Evolutionary conservation across 2,113 vertebrate genomes (phyloP).

Genomic region (Laterallus jamaicensis): DNA sequence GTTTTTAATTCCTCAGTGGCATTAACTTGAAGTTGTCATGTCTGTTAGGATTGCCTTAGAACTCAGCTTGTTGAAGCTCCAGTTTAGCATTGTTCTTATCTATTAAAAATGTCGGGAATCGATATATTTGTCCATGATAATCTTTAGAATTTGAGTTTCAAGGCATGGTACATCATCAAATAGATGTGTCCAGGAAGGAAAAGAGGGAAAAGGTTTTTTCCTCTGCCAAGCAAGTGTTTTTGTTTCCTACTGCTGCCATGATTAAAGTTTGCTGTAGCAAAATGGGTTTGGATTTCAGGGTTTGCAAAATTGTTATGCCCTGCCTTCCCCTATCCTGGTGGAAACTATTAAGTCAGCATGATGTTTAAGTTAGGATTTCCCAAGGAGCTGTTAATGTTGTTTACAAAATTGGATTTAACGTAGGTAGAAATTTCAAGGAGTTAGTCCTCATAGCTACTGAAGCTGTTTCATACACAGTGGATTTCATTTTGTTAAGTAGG

Average conservation of each 20-base stretch:
- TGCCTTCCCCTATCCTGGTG: background rate
- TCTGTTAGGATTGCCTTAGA: background rate
- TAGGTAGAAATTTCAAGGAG: background rate
- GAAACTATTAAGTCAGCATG: background rate
- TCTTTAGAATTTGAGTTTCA: background rate
- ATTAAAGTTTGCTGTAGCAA: background rate
- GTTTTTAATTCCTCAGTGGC: background rate
- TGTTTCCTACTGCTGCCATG: background rate
- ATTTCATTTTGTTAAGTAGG: background rate
- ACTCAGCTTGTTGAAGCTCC: background rate
- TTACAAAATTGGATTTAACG: background rate
- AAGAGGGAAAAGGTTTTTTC: background rate
- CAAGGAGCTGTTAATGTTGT: background rate
- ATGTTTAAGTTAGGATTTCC: background rate
- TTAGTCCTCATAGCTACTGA: background rate
- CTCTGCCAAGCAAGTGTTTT: background rate
- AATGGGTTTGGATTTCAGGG: background rate
- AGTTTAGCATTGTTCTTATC: background rate
- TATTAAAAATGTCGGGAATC: background rate
- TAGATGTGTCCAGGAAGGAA: background rate
- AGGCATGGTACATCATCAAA: background rate
- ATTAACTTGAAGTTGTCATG: background rate
- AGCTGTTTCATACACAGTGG: background rate
- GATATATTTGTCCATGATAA: background rate
- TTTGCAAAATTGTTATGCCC: background rate